These are phyloP conservation scores for Polyommatus iphigenia DNA, from an alignment of 2,888 invertebrate species.

Conservation along the genomic window DNA sequence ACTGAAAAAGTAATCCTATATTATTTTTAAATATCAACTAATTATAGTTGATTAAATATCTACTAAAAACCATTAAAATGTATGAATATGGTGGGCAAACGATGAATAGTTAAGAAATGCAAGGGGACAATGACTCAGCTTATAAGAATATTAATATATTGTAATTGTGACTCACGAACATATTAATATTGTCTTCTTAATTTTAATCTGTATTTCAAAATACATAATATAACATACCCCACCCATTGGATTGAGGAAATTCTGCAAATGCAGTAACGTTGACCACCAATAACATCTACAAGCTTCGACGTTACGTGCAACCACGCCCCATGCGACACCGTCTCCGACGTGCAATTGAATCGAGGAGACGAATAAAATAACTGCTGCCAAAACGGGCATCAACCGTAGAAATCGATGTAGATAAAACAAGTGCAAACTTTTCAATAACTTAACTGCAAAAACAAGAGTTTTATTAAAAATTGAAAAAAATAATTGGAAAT, in stretches of 20 bases:
- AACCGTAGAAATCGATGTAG: conserved; percentile 59
- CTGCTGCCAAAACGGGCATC: conserved; percentile 56
- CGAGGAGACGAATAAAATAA: conserved; percentile 54
- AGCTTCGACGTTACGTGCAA: conserved; percentile 42
- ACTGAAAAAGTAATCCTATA: too few species aligned
- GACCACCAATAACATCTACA: conserved; percentile 63
- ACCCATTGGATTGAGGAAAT: conserved; percentile 49
- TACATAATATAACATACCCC: conserved; percentile 46
- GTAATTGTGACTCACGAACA: too few species aligned
- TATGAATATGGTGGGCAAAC: too few species aligned
- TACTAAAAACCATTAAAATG: too few species aligned
- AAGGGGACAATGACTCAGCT: too few species aligned
- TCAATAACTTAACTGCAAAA: conserved; percentile 53
- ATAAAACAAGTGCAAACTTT: conserved; percentile 58
- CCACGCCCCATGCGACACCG: conserved; percentile 52
- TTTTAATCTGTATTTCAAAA: too few species aligned
- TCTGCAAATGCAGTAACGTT: conserved; percentile 61
- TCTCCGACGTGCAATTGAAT: conserved; percentile 53
- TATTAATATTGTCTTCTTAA: too few species aligned
- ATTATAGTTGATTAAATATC: too few species aligned
- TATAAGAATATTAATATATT: too few species aligned
- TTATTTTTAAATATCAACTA: too few species aligned
- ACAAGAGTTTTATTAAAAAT: neutral
- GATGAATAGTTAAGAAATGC: too few species aligned
- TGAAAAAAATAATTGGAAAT: too few species aligned